phyloP scores from a whole-genome alignment of 2,113 vertebrate genomes.

The Chionodraco myersi region DNA sequence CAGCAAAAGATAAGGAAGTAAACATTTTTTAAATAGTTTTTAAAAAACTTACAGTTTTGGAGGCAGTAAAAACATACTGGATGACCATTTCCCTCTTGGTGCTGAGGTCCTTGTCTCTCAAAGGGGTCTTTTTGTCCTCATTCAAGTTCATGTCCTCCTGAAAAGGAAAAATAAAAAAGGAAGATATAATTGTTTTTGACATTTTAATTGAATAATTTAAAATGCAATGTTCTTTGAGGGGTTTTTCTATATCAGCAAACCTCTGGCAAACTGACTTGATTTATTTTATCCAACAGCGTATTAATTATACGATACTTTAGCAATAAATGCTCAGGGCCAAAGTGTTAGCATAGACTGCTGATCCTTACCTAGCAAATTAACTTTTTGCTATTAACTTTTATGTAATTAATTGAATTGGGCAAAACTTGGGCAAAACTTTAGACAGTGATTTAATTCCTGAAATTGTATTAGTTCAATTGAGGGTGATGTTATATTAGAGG shows the following conservation, averaged over 20 bases:
- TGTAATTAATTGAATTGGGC: too few relatives aligned
- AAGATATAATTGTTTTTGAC: neutral
- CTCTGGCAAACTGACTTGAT: neutral
- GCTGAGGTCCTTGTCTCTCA: constrained; percentile 94
- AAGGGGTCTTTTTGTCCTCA: constrained; percentile 95
- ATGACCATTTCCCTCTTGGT: constrained; percentile 98
- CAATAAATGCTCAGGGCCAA: neutral
- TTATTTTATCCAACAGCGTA: neutral
- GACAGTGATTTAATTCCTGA: neutral
- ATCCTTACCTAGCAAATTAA: neutral
- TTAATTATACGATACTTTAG: neutral
- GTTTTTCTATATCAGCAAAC: neutral
- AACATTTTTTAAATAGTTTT: neutral
- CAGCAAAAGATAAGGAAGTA: neutral
- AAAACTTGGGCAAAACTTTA: neutral
- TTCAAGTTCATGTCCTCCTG: constrained; percentile 99
- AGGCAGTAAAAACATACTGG: constrained; percentile 93
- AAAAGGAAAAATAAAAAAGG: constrained; percentile 34
- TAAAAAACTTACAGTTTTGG: constrained; percentile 90
- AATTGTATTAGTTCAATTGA: neutral
- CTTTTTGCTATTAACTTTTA: neutral
- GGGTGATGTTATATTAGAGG: neutral
- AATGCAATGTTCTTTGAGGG: neutral
- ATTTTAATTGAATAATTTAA: neutral
- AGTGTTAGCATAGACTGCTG: neutral